These are phyloP conservation scores for Silurus lanzhouensis DNA, from an alignment of 2,797 vertebrate species.

Conservation along the genomic window DNA sequence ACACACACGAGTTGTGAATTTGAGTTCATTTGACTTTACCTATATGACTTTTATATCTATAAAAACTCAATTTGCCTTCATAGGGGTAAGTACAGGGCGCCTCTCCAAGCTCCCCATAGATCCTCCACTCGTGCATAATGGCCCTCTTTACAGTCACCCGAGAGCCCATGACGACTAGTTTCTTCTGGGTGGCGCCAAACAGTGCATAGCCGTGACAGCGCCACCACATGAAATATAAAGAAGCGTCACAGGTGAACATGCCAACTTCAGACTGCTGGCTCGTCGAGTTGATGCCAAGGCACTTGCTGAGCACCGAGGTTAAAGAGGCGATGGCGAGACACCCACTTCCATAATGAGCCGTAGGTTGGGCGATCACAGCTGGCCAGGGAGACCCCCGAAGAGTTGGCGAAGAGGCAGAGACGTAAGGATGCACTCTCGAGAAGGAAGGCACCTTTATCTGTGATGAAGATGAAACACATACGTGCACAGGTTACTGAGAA, in stretches of 20 bases:
- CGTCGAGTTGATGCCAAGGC: conserved; percentile 84
- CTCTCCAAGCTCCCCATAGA: conserved; percentile 75
- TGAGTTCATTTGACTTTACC: too few species aligned
- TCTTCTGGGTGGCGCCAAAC: conserved; percentile 76
- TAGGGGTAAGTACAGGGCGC: conserved; percentile 84
- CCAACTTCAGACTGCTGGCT: conserved; percentile 72
- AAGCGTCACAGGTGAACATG: conserved; percentile 81
- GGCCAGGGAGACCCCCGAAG: conserved; percentile 74
- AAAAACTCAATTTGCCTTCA: conserved; percentile 76
- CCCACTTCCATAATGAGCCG: conserved; percentile 94
- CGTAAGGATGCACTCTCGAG: conserved; percentile 80
- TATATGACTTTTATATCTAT: too few species aligned
- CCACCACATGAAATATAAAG: conserved; percentile 79
- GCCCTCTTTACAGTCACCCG: conserved; percentile 76
- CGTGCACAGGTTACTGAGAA: not conserved
- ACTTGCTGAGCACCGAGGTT: conserved; percentile 82
- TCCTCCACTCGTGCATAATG: conserved; percentile 75
- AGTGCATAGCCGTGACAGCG: conserved; percentile 77
- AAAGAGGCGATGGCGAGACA: conserved; percentile 84
- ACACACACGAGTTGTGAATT: not conserved
- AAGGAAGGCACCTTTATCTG: conserved; percentile 86
- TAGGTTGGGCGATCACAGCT: conserved; percentile 77
- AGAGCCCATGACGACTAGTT: conserved; percentile 70
- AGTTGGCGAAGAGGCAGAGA: conserved; percentile 77
- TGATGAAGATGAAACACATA: conserved; percentile 25